Percentiles rank a stretch among this genome's conserved stretches.
phyloP scores from a whole-genome alignment of 2,797 vertebrate genomes.

The Pangasius krempfi region DNA sequence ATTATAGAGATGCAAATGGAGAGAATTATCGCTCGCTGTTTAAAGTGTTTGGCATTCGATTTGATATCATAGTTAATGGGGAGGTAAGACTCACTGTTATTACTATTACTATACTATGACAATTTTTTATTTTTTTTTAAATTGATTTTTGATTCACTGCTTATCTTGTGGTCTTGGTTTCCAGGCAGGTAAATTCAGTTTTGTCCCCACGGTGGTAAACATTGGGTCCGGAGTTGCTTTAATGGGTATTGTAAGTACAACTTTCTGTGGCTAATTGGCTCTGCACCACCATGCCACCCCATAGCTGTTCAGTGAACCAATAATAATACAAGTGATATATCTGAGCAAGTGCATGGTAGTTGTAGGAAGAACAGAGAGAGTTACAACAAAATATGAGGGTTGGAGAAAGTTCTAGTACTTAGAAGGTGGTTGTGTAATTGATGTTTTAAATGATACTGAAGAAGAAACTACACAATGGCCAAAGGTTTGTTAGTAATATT shows the following conservation, averaged over 20 bases:
- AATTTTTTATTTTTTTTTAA: neutral
- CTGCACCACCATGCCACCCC: neutral
- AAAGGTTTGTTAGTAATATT: neutral
- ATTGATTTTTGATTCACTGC: neutral
- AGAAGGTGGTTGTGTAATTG: neutral
- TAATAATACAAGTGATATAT: neutral
- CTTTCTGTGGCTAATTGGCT: neutral
- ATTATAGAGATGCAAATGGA: slow-evolving; percentile 82
- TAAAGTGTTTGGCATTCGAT: slow-evolving; percentile 95
- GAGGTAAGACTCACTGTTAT: slow-evolving; percentile 74
- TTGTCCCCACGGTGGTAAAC: slow-evolving; percentile 91
- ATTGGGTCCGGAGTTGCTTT: slow-evolving; percentile 91
- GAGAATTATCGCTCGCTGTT: slow-evolving; percentile 83
- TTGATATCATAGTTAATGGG: slow-evolving; percentile 92
- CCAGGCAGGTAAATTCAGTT: slow-evolving; percentile 94
- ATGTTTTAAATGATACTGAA: neutral
- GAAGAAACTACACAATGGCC: neutral
- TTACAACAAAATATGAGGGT: neutral
- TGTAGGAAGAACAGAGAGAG: neutral
- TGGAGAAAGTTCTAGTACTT: neutral
- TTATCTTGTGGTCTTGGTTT: slow-evolving; percentile 59
- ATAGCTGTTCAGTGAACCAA: neutral
- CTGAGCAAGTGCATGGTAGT: neutral
- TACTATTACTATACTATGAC: neutral
- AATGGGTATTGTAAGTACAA: slow-evolving; percentile 87